Percentiles rank a stretch among this genome's conserved stretches.
phyloP scores from a whole-genome alignment of 2,888 invertebrate genomes.

The Drosophila prostipennis region DNA sequence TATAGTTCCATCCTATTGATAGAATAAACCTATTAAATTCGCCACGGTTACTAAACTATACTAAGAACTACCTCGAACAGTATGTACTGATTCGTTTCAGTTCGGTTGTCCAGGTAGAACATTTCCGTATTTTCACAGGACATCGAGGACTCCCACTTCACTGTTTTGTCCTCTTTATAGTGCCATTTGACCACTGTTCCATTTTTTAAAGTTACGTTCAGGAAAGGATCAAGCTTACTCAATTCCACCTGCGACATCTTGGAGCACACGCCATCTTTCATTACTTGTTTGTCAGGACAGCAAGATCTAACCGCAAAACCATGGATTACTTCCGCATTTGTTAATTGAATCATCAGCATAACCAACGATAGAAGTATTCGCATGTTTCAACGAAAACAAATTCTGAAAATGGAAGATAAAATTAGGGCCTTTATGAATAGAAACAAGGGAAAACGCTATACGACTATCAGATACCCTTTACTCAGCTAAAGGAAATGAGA shows the following conservation, averaged over 20 bases:
- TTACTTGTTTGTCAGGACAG: slow-evolving; percentile 39
- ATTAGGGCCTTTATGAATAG: too few species aligned
- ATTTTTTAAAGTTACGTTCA: slow-evolving; percentile 31
- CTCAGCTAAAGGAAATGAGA: too few species aligned
- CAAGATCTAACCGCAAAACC: slow-evolving; percentile 70
- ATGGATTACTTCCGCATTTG: slow-evolving; percentile 25
- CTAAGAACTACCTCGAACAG: not conserved
- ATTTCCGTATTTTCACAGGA: not conserved
- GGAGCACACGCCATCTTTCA: not conserved
- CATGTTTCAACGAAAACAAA: slow-evolving; percentile 1
- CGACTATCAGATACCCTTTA: too few species aligned
- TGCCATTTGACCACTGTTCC: slow-evolving; percentile 9
- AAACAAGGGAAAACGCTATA: too few species aligned
- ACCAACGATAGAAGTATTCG: not conserved
- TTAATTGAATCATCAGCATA: not conserved
- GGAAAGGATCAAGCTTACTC: slow-evolving; percentile 12
- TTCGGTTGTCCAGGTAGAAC: not conserved
- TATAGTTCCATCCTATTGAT: slow-evolving; percentile 29
- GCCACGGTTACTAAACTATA: too few species aligned
- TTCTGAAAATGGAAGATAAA: too few species aligned
- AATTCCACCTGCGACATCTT: not conserved
- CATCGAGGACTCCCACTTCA: not conserved
- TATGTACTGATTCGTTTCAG: not conserved
- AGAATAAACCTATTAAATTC: not conserved
- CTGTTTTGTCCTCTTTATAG: slow-evolving; percentile 18